Evolutionary conservation across 2,888 invertebrate species (phyloP).

Genomic region (Zaprionus bogoriensis): DNA sequence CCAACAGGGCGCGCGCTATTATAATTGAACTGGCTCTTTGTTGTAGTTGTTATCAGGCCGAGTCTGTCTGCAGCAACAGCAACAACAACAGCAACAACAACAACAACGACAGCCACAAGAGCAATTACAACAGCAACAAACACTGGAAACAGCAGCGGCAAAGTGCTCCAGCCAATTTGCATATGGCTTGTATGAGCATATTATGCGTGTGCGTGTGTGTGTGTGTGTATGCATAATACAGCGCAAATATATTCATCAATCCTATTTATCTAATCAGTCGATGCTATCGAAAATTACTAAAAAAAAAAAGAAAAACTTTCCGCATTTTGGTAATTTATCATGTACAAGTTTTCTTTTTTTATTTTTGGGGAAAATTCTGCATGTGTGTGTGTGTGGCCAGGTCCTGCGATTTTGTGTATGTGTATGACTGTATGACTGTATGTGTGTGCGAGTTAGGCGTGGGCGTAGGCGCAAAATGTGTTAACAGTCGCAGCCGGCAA

Average conservation of each 20-base stretch:
- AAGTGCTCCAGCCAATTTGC: constrained; percentile 61
- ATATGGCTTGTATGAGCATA: constrained; percentile 60
- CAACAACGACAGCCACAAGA: constrained; percentile 8
- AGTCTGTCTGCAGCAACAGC: constrained; percentile 1
- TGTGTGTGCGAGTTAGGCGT: constrained; percentile 40
- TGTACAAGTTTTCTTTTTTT: constrained; percentile 2
- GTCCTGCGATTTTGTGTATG: constrained; percentile 31
- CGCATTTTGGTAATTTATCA: constrained; percentile 51
- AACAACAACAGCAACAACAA: constrained; percentile 15
- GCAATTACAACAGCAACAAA: constrained; percentile 25
- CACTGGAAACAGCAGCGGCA: constrained; percentile 21
- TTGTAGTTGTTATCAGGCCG: constrained; percentile 41
- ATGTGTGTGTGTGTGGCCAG: constrained; percentile 34
- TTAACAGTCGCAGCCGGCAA: constrained; percentile 49
- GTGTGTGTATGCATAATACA: constrained; percentile 10
- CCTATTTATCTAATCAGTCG: constrained; percentile 51
- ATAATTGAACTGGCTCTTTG: constrained; percentile 40
- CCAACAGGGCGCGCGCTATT: constrained; percentile 55
- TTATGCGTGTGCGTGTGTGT: constrained; percentile 2
- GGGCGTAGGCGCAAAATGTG: constrained; percentile 69
- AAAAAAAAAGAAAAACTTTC: constrained; percentile 16
- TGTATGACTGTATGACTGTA: constrained; percentile 1
- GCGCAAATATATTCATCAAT: constrained; percentile 53
- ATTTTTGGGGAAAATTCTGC: constrained; percentile 27
- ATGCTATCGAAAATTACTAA: constrained; percentile 39